phyloP scores from a whole-genome alignment of 2,113 vertebrate genomes.

The Pterocles burchelli region DNA sequence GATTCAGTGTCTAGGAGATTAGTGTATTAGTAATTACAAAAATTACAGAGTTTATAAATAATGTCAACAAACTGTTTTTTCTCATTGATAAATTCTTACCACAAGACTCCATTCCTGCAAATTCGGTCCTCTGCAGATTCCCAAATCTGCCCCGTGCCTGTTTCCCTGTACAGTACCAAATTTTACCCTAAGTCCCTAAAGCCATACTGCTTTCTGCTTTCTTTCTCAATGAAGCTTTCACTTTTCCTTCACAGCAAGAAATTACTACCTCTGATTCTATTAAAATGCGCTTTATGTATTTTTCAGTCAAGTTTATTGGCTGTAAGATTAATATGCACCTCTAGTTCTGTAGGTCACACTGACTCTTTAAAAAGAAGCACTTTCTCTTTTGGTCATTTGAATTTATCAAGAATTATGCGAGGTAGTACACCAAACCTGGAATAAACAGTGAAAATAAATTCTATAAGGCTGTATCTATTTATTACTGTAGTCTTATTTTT shows the following conservation, averaged over 20 bases:
- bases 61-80: background rate
- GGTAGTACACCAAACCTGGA: background rate
- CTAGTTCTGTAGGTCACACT: background rate
- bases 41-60: background rate
- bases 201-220: background rate
- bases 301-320: constrained; percentile 21
- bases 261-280: background rate
- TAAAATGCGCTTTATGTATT: constrained; percentile 32
- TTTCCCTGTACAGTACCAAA: background rate
- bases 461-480: background rate
- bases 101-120: background rate
- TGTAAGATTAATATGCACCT: constrained; percentile 39
- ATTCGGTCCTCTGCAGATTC: background rate
- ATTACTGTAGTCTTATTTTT: background rate
- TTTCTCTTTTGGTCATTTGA: background rate
- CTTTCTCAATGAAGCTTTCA: background rate
- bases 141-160: background rate
- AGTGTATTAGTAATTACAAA: background rate
- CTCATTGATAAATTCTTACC: background rate
- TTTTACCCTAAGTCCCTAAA: background rate
- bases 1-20: background rate
- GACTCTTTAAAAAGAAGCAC: background rate
- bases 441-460: background rate
- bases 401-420: background rate
- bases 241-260: constrained; percentile 20